Conservation (phyloP, 1,140 invertebrate species). For the Paramacrobiotus metropolitanus region DNA sequence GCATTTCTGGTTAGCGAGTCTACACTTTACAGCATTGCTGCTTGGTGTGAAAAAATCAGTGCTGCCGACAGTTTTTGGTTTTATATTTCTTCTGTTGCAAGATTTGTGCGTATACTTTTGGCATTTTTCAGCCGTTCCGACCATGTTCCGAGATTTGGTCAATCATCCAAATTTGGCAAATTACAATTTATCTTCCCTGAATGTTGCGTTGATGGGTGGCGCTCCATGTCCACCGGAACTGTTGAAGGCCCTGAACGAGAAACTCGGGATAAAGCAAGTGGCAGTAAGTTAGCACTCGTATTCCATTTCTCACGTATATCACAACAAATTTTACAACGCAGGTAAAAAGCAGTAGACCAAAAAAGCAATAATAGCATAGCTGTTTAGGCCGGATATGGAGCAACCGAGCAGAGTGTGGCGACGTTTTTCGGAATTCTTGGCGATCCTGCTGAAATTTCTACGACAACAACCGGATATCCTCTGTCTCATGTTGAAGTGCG, state of each 20-base stretch:
- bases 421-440: conserved; percentile 26
- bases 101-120: neutral
- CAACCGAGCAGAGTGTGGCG: conserved; percentile 60
- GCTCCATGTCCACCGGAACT: conserved; percentile 46
- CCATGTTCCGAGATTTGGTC: conserved; percentile 31
- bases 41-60: neutral
- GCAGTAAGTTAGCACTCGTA: conserved; percentile 21
- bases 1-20: conserved; percentile 21
- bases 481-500: conserved; percentile 5
- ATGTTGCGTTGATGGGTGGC: conserved; percentile 36
- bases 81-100: neutral
- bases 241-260: conserved; percentile 33
- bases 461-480: conserved; percentile 9
- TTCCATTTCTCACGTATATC: neutral
- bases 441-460: conserved; percentile 17
- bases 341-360: neutral
- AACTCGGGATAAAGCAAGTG: conserved; percentile 26
- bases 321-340: conserved; percentile 3
- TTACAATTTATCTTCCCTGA: conserved; percentile 11
- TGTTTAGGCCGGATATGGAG: conserved; percentile 50
- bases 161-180: conserved; percentile 17
- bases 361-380: neutral
- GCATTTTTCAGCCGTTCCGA: conserved; percentile 16
- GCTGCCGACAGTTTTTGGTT: neutral
- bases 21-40: neutral